Base-by-base conservation (phyloP, 64 coral and sea anemone species). In the Porites lutea region DNA sequence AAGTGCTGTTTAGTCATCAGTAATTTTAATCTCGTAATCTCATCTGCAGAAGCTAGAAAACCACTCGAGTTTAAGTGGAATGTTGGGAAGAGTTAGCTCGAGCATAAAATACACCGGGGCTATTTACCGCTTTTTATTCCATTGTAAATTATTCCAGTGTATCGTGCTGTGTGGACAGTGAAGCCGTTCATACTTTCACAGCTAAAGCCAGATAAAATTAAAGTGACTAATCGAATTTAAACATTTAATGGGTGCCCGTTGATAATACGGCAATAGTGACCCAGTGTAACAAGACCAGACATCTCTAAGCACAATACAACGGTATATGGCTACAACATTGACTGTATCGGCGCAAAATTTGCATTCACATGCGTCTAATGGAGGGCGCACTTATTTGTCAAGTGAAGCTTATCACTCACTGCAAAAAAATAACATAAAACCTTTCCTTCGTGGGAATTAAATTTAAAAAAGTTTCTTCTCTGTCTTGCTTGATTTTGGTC, bases 361-460 rank as follows among this genome's bases (percentile, higher is more conserved):
- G 80, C 80, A 83, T 83, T 68, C 18, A 47, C 52, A 9, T 48
- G 81, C 61, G 11, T 44, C 45, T 63, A 68, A 49, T 83, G 62
- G 48, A 83, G 21, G 46, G 8, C 66, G 68, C 0, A 78, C 27
- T 37, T 37, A 48, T 52, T n/a, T 83, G 79, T 43, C 37, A 84
- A 20, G 61, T 67, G 81, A 14, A 84, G 61, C 62, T 84, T 68
- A 67, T 45, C 62, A 52, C 62, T 84, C 1, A 43, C 52, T 59
- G 60, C 48, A 13, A 52, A 52, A 16, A 52, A 37, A 37, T 37
- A 37, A 37, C 27, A 37, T 37, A 37, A 37, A 73, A 73, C 46
- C 46, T 8, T 45, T 80, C 53, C 12, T 80, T 81, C 54, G 78
- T 59, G 37, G 15, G 57, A 46, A 81, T 37, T 37, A 37, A 37